These are phyloP conservation scores for Leucania comma DNA, from an alignment of 2,888 invertebrate species.

Conservation along the genomic window DNA sequence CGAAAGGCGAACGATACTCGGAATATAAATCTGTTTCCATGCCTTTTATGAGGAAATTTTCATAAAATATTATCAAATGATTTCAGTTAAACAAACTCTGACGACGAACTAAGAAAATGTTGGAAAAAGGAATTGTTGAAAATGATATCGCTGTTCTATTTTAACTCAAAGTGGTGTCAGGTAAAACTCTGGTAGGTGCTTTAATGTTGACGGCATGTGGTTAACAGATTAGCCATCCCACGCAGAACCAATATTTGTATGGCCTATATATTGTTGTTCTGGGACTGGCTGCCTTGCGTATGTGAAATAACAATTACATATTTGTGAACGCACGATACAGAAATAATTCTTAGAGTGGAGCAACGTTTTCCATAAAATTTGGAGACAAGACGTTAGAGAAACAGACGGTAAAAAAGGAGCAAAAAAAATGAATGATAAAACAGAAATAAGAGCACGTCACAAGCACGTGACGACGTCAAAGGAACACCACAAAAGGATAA, in stretches of 20 bases:
- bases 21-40: slow-evolving; percentile 51
- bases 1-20: slow-evolving; percentile 38
- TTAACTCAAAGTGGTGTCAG: not conserved
- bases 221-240: too few relatives aligned
- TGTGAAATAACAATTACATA: too few relatives aligned
- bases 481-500: slow-evolving; percentile 22
- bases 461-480: slow-evolving; percentile 21
- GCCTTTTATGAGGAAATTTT: slow-evolving; percentile 42
- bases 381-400: too few relatives aligned
- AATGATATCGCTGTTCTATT: not conserved
- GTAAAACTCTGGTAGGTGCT: not conserved
- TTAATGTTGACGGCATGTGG: too few relatives aligned
- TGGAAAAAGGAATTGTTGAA: too few relatives aligned
- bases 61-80: slow-evolving; percentile 42
- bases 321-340: too few relatives aligned
- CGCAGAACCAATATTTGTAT: too few relatives aligned
- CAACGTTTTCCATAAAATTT: not conserved
- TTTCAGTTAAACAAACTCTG: slow-evolving; percentile 10
- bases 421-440: not conserved
- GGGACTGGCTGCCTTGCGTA: too few relatives aligned
- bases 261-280: too few relatives aligned
- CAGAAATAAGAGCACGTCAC: not conserved
- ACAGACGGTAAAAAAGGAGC: not conserved
- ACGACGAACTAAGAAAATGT: not conserved
- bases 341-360: too few relatives aligned